Evolutionary conservation across 2,888 invertebrate genomes (phyloP).

Genomic region (Drosophila birchii): DNA sequence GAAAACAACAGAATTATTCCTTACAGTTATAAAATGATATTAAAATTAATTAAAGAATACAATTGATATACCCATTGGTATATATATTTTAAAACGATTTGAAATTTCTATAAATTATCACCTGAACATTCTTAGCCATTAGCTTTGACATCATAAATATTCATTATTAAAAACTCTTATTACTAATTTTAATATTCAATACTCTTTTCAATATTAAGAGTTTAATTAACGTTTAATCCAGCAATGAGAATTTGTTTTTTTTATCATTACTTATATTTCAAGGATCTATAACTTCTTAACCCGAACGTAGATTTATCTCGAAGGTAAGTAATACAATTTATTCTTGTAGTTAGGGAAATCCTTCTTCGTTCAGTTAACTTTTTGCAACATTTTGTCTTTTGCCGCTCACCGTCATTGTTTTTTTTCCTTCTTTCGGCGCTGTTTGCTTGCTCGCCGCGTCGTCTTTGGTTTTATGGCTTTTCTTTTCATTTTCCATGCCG

Average conservation of each 20-base stretch:
- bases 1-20: background rate
- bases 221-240: no score
- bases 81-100: background rate
- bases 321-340: background rate
- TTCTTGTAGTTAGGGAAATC: background rate
- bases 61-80: no score
- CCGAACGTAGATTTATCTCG: no score
- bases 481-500: constrained; percentile 77
- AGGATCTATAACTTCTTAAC: no score
- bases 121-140: no score
- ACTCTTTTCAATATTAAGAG: background rate
- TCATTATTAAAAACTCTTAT: no score
- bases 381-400: constrained; percentile 28
- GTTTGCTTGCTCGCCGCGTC: constrained; percentile 69
- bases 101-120: no score
- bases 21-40: background rate
- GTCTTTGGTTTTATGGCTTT: constrained; percentile 80
- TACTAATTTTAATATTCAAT: background rate
- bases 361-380: background rate
- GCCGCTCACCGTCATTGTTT: constrained; percentile 28
- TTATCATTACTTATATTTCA: no score
- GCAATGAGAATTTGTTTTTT: no score
- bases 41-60: no score
- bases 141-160: no score
- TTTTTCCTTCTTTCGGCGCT: constrained; percentile 38